Base-by-base conservation (phyloP, 2,888 invertebrate species). In the Cryptus armator region DNA sequence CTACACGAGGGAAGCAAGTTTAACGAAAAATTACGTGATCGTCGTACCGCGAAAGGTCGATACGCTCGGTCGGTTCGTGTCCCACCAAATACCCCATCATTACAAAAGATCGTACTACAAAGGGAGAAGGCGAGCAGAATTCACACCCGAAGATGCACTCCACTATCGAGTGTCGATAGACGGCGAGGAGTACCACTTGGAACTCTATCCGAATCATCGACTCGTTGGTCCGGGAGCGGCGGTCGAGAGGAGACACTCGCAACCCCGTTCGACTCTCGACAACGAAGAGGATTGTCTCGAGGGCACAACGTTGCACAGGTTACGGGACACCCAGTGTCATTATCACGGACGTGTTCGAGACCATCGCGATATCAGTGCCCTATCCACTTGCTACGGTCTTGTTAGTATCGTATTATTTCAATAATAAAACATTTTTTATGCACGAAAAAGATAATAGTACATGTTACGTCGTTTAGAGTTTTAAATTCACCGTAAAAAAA, bases 301-400 rank as follows among this genome's bases (percentile, higher is more conserved):
- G 16, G 81, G 87, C 3, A 78, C 91, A 70, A 86, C 91, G 70
- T 85, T 93, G 16, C 87, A 87, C 24, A 85, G 89, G 53, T 81
- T 90, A 16, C 89, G 90, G 14, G 90, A 91, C 53, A 87, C 88
- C 2, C 92, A 92, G 71, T 94, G 94, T 80, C 94, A 94, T 76
- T 95, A 94, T 87, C 92, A 91, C 1, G 95, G 95, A 2, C 88
- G 89, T 10, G 92, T 95, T 56, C 90, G 89, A 66, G 92, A 93
- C 24, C 87, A 91, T 24, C 86, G 88, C 14, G 90, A 90, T 48
- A 92, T 93, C 6, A 92, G 91, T 70, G 94, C 94, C 1, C 71
- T 95, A 2, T 94, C 94, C 3, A 92, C 94, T 24, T 94, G 94
- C 85, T 90, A 93, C 77, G 94, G 94, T 70, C 90, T 90, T 70